phyloP scores from a whole-genome alignment of 2,797 vertebrate genomes.

The Schizopygopsis pylzovi region DNA sequence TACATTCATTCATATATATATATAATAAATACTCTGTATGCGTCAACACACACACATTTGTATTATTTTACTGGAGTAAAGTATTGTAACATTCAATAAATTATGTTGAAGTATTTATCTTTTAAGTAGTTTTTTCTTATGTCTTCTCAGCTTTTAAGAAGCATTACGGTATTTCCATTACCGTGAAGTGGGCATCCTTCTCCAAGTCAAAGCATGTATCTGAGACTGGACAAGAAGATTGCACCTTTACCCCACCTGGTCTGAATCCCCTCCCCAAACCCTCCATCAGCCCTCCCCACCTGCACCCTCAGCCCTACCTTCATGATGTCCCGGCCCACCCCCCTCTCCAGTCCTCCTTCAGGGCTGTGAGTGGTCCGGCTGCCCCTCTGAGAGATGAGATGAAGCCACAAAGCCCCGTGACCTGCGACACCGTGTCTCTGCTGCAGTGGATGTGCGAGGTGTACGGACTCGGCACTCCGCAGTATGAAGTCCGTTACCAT shows the following conservation, averaged over 20 bases:
- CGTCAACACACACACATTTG: too few relatives aligned
- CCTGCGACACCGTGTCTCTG: constrained; percentile 28
- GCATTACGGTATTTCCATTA: constrained; percentile 65
- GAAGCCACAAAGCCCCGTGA: neutral
- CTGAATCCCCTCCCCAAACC: constrained; percentile 21
- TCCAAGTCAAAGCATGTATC: constrained; percentile 47
- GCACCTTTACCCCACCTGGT: neutral
- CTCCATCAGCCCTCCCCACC: neutral
- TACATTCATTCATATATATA: too few relatives aligned
- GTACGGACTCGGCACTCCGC: constrained; percentile 67
- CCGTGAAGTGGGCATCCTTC: constrained; percentile 80
- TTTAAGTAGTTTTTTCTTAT: constrained; percentile 3
- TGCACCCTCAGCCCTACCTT: neutral
- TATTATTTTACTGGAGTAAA: too few relatives aligned
- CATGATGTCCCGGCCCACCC: neutral
- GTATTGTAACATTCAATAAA: neutral
- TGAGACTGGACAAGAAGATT: neutral
- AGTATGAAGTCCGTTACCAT: constrained; percentile 72
- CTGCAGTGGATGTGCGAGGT: constrained; percentile 72
- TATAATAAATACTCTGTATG: too few relatives aligned
- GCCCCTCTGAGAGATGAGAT: accelerated
- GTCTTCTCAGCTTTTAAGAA: constrained; percentile 77
- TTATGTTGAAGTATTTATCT: neutral
- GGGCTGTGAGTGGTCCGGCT: constrained; percentile 38
- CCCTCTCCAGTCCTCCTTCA: constrained; percentile 22